phyloP scores from a whole-genome alignment of 2,797 vertebrate species.

The Phyllotis vaccarum region DNA sequence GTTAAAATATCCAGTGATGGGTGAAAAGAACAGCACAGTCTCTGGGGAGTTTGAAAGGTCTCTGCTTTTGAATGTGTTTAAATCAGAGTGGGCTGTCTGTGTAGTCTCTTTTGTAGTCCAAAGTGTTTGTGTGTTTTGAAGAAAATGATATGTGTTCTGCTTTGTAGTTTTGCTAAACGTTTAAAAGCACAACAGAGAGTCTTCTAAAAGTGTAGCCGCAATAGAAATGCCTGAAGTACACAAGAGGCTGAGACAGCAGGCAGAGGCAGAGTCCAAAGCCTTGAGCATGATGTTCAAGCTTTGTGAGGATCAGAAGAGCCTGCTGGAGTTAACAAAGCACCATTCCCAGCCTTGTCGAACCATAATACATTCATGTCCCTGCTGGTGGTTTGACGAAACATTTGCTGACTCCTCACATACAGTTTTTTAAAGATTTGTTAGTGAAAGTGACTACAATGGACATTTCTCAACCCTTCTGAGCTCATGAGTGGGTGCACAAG shows the following conservation, averaged over 20 bases:
- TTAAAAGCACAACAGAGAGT: slow-evolving; percentile 51
- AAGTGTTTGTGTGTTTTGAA: slow-evolving; percentile 49
- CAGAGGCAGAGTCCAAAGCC: neutral
- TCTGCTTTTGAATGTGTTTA: neutral
- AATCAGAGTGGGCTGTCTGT: neutral
- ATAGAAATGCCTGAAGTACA: neutral
- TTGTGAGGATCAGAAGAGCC: neutral
- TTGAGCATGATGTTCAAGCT: neutral
- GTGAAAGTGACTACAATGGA: neutral
- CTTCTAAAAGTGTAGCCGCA: neutral
- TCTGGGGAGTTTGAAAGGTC: neutral
- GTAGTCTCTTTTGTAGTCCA: neutral
- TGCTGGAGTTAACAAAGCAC: neutral
- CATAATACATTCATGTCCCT: too few relatives aligned
- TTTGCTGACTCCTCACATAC: neutral
- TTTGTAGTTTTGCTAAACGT: slow-evolving; percentile 57
- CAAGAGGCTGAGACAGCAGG: neutral
- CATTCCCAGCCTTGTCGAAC: neutral
- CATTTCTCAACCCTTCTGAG: neutral
- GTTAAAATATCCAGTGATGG: neutral
- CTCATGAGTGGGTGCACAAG: too few relatives aligned
- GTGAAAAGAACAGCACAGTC: neutral
- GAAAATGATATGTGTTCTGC: slow-evolving; percentile 44
- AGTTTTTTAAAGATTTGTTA: neutral
- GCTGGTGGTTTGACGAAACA: neutral